Percentiles rank a stretch among this genome's conserved stretches.
Evolutionary conservation across 2,888 invertebrate species (phyloP).

Genomic region (Brenthis ino): DNA sequence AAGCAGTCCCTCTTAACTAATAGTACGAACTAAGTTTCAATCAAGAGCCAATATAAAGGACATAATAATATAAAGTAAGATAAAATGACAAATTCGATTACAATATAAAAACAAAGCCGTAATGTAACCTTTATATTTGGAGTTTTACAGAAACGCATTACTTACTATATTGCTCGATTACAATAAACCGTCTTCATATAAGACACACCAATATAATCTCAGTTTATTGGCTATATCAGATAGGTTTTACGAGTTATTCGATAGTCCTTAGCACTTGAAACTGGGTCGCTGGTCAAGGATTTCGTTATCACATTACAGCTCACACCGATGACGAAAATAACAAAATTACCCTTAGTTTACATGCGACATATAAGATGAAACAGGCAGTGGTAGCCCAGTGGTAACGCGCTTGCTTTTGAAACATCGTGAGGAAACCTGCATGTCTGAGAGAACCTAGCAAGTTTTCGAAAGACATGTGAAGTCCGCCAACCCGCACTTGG

Average conservation of each 20-base stretch:
- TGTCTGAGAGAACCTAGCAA: too few relatives aligned
- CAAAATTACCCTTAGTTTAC: conserved; percentile 11
- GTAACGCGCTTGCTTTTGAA: too few relatives aligned
- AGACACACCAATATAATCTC: conserved; percentile 43
- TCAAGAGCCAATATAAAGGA: too few relatives aligned
- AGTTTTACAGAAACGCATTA: conserved; percentile 9
- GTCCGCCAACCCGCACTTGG: too few relatives aligned
- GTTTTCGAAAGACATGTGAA: too few relatives aligned
- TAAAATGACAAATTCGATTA: too few relatives aligned
- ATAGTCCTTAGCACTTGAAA: conserved; percentile 56
- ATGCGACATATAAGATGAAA: neutral
- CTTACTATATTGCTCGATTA: conserved; percentile 26
- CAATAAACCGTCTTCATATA: conserved; percentile 39
- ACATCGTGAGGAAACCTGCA: too few relatives aligned
- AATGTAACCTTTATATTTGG: neutral
- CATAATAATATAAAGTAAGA: too few relatives aligned
- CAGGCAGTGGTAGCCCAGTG: too few relatives aligned
- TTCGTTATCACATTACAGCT: conserved; percentile 31
- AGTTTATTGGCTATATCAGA: conserved; percentile 51
- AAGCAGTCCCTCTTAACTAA: too few relatives aligned
- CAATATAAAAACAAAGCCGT: too few relatives aligned
- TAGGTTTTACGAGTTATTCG: conserved; percentile 62
- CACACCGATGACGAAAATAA: conserved; percentile 14
- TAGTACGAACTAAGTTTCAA: too few relatives aligned
- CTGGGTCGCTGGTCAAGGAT: conserved; percentile 56